Evolutionary conservation across 2,797 vertebrate genomes (phyloP), one percentile per base, ranked within the genome.

Genomic region (Rhadinocentrus ornatus): DNA sequence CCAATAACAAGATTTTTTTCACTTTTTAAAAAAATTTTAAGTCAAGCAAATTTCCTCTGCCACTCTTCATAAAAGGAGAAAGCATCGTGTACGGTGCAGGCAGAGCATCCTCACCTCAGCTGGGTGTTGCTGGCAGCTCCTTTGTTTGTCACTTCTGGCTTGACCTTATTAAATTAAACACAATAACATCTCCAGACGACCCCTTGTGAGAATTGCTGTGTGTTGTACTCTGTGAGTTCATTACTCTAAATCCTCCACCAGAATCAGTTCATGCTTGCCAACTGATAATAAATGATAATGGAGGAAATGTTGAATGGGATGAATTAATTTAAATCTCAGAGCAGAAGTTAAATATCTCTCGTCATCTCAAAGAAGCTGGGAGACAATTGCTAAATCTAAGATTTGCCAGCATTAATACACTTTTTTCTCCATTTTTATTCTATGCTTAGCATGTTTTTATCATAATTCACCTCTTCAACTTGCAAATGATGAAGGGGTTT

Each of bases 161-260:
- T 87, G 88, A 89, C 89, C 91, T 91, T 91, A 92, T 92, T 93
- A 88, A 91, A 92, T 92, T 88, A 89, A 86, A 88, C 72, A 88
- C 86, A 91, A 87, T 89, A 81, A 80, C 75, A 79, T 88, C 82
- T 79, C 66, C 77, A 76, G 77, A 80, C 68, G 27, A 81, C 65
- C 75, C 79, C 86, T 68, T 60, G 80, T 69, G 89, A 89, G 70
- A 83, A 81, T 79, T 75, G 75, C 63, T 89, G 63, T 75, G 78
- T 75, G 83, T 84, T 88, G 77, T 76, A 66, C 71, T 75, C 78
- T 67, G 59, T 80, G 80, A 85, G 88, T 91, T 90, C 77, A 88
- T 90, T 88, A 88, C 71, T 72, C 85, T 67, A 91, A 93, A 88
- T 91, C 91, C 89, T 86, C 78, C 81, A 13, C 78, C 34, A 85